Conservation (phyloP, 64 coral and sea anemone genomes). For the Pocillopora damicornis region DNA sequence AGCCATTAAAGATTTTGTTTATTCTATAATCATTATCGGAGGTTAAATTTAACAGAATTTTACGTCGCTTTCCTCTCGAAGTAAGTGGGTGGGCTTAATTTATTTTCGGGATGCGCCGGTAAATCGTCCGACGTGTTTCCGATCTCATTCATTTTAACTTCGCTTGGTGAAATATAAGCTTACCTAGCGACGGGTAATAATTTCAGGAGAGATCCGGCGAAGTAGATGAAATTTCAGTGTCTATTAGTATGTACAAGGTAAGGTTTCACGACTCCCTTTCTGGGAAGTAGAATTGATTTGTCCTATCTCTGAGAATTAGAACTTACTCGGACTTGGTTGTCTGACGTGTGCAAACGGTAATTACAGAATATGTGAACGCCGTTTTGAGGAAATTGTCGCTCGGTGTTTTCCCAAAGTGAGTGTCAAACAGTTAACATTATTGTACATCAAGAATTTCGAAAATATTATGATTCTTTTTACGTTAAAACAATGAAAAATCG, state of each 20-base stretch:
- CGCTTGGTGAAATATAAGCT: not conserved
- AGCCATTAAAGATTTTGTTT: conserved; percentile 3
- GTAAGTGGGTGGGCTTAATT: conserved; percentile 19
- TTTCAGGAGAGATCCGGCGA: too few species aligned
- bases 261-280: not conserved
- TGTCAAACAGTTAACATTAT: not conserved
- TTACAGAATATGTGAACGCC: not conserved
- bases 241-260: conserved; percentile 36
- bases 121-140: conserved; percentile 16
- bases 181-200: too few species aligned
- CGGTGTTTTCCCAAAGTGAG: not conserved
- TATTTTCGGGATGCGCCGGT: conserved; percentile 31
- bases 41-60: not conserved
- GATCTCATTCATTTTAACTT: not conserved
- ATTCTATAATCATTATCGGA: not conserved
- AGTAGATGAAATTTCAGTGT: not conserved
- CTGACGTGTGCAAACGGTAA: conserved; percentile 17
- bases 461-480: not conserved
- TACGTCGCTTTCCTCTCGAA: conserved; percentile 8
- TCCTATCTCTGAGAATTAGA: not conserved
- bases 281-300: not conserved
- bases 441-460: not conserved
- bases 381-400: not conserved
- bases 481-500: conserved; percentile 17
- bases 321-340: not conserved